Conservation (phyloP, 2,113 vertebrate species). For the Aleadryas rufinucha region DNA sequence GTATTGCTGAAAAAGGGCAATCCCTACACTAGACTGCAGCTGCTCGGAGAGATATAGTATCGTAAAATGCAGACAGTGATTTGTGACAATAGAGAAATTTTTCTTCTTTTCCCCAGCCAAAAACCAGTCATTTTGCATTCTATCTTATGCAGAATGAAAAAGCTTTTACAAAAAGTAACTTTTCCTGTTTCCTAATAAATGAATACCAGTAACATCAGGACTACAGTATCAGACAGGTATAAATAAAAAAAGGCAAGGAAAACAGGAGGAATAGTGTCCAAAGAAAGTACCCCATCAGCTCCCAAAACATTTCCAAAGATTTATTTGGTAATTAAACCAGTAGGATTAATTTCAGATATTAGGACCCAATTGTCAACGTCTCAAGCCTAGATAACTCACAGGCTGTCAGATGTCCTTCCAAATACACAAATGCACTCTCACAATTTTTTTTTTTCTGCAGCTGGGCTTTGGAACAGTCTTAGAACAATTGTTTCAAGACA, state of each 20-base stretch:
- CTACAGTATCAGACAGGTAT: neutral
- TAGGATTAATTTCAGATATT: neutral
- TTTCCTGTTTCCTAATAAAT: neutral
- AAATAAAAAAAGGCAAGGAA: conserved; percentile 1
- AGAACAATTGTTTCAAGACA: neutral
- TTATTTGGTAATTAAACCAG: neutral
- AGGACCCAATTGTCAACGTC: neutral
- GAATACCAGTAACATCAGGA: neutral
- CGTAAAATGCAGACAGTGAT: neutral
- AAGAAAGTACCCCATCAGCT: neutral
- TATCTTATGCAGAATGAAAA: neutral
- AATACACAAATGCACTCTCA: neutral
- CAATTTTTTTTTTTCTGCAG: neutral
- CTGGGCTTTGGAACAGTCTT: neutral
- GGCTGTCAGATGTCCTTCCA: neutral
- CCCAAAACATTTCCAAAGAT: neutral
- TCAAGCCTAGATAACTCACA: neutral
- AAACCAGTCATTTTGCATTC: neutral
- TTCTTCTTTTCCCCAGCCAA: neutral
- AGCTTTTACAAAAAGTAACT: neutral
- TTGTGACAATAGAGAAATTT: neutral
- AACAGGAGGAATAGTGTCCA: neutral
- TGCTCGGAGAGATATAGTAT: neutral
- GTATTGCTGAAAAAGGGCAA: neutral
- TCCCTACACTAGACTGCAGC: neutral